A percentile compares a stretch with the other conserved stretches of the same genome.
Evolutionary conservation across 2,797 vertebrate genomes (phyloP).

Genomic region (Chaetodon trifasciatus): DNA sequence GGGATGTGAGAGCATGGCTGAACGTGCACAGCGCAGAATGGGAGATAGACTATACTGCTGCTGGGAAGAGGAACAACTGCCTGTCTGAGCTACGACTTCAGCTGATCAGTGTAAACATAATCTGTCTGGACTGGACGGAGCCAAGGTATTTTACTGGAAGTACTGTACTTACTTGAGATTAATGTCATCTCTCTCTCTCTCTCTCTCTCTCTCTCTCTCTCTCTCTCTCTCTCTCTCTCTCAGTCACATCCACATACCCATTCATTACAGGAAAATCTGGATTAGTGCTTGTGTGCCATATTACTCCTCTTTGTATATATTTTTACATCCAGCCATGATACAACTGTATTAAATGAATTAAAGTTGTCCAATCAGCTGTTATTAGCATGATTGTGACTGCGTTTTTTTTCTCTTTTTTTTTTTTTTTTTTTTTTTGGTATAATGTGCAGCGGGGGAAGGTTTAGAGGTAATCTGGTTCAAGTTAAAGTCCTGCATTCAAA

Average conservation of each 20-base stretch:
- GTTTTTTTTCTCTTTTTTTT: neutral
- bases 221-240: neutral
- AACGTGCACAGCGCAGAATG: neutral
- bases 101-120: conserved; percentile 46
- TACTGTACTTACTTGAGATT: conserved; percentile 39
- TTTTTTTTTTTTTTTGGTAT: neutral
- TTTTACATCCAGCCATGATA: neutral
- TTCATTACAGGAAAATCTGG: neutral
- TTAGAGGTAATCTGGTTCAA: no score
- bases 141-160: conserved; percentile 52
- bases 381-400: neutral
- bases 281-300: neutral
- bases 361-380: neutral
- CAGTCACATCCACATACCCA: conserved; percentile 1
- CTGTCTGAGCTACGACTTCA: conserved; percentile 31
- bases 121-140: conserved; percentile 37
- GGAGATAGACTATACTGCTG: conserved; percentile 1
- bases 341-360: neutral
- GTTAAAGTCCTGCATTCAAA: no score
- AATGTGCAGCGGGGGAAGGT: neutral
- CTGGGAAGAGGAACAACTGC: conserved; percentile 28
- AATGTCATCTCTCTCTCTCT: conserved; percentile 9
- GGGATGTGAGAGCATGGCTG: neutral
- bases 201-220: neutral
- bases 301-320: neutral